Percentiles rank a stretch among this genome's conserved stretches.
Evolutionary conservation across 2,888 invertebrate species (phyloP).

Genomic region (Sesia bembeciformis): DNA sequence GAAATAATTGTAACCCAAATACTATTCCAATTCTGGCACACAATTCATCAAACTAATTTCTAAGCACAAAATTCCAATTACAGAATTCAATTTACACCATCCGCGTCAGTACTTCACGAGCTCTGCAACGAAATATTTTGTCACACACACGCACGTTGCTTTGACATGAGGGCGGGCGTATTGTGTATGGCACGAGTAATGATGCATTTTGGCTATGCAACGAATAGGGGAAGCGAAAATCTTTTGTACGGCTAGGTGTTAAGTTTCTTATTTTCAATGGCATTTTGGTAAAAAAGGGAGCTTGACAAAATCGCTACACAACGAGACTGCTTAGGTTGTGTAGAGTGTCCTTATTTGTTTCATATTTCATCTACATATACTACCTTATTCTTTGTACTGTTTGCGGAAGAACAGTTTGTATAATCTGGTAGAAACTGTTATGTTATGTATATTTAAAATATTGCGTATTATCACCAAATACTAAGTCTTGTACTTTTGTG

Average conservation of each 20-base stretch:
- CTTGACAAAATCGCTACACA: background rate
- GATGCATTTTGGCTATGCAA: slow-evolving; percentile 44
- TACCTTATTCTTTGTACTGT: background rate
- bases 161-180: slow-evolving; percentile 4
- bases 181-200: slow-evolving; percentile 20
- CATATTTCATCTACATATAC: background rate
- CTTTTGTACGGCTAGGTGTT: slow-evolving; percentile 12
- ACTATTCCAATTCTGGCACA: too few species aligned
- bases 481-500: too few species aligned
- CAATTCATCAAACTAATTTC: too few species aligned
- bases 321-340: background rate
- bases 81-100: background rate
- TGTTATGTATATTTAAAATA: too few species aligned
- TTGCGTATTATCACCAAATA: too few species aligned
- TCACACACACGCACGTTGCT: slow-evolving; percentile 13
- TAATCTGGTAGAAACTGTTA: too few species aligned
- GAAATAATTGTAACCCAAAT: too few species aligned
- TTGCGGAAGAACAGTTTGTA: too few species aligned
- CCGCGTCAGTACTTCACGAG: background rate
- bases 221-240: slow-evolving; percentile 16
- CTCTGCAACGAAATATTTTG: slow-evolving; percentile 11
- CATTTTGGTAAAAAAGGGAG: background rate
- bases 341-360: background rate
- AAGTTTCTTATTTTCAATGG: background rate
- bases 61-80: too few species aligned